Conservation (phyloP, 2,888 invertebrate genomes). For the Oscheius sp. region DNA sequence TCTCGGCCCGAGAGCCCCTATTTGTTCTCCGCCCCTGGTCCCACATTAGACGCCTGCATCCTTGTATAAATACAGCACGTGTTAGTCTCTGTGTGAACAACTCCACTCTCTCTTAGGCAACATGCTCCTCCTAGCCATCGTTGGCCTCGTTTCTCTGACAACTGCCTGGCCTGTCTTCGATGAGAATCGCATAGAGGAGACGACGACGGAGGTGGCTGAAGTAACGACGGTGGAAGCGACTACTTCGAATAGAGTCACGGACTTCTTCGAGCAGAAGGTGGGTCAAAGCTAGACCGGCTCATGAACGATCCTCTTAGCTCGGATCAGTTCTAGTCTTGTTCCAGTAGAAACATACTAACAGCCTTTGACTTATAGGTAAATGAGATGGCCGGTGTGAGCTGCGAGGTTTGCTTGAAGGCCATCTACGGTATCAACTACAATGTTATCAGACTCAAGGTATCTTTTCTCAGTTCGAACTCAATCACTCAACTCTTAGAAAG, state of each 20-base stretch:
- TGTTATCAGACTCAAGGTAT: conserved; percentile 59
- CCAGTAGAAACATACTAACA: too few species aligned
- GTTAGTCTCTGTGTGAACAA: background rate
- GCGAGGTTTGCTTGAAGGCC: conserved; percentile 60
- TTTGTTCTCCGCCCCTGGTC: conserved; percentile 21
- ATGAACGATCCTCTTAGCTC: background rate
- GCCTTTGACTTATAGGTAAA: conserved; percentile 43
- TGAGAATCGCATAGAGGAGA: background rate
- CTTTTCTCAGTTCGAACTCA: background rate
- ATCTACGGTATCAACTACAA: conserved; percentile 63
- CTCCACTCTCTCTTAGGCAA: background rate
- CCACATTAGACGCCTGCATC: conserved; percentile 32
- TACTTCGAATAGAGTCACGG: conserved; percentile 18
- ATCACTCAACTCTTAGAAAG: conserved; percentile 40
- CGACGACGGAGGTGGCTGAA: background rate
- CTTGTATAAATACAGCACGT: conserved; percentile 35
- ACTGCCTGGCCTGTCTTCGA: background rate
- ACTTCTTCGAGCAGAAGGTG: conserved; percentile 32
- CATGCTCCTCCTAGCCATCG: background rate
- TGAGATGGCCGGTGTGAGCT: conserved; percentile 57
- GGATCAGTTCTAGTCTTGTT: background rate
- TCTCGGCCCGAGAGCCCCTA: conserved; percentile 17
- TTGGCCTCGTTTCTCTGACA: background rate
- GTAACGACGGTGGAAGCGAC: background rate
- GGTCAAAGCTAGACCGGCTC: background rate